Conservation (phyloP, 2,888 invertebrate genomes). For the Eurytoma adleriae region DNA sequence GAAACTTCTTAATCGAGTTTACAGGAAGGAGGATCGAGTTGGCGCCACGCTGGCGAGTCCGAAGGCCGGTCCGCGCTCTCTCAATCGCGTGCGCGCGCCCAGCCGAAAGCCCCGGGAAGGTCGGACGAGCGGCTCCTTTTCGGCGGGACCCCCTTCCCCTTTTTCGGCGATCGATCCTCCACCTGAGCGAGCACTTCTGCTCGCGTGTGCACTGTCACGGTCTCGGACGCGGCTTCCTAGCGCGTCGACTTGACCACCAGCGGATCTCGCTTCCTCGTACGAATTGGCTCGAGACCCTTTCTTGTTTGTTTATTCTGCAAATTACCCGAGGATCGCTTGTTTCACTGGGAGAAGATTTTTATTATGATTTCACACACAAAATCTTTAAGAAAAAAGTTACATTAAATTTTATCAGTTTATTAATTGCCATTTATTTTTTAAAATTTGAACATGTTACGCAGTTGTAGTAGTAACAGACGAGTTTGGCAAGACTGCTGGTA, state of each 20-base stretch:
- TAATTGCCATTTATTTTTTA: no score
- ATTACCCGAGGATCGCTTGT: no score
- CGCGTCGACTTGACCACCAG: not conserved
- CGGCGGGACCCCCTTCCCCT: conserved; percentile 24
- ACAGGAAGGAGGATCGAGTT: conserved; percentile 24
- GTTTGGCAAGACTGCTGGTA: no score
- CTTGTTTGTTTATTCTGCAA: no score
- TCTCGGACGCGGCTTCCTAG: conserved; percentile 33
- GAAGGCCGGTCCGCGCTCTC: conserved; percentile 11
- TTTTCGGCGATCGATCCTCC: conserved; percentile 48
- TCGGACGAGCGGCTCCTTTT: conserved; percentile 50
- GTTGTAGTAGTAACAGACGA: no score
- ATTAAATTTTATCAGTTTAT: no score
- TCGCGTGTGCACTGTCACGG: conserved; percentile 44
- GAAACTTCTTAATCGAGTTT: conserved; percentile 47
- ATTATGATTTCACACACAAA: no score
- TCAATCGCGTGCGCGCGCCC: conserved; percentile 16
- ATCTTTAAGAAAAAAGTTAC: no score
- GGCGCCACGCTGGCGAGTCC: not conserved
- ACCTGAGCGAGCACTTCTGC: not conserved
- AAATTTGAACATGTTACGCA: no score
- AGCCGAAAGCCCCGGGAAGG: conserved; percentile 52
- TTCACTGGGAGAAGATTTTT: no score
- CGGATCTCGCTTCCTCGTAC: not conserved
- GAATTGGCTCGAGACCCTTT: not conserved